Conservation (phyloP, 1,140 invertebrate species). For the Drosophila lacertosa region DNA sequence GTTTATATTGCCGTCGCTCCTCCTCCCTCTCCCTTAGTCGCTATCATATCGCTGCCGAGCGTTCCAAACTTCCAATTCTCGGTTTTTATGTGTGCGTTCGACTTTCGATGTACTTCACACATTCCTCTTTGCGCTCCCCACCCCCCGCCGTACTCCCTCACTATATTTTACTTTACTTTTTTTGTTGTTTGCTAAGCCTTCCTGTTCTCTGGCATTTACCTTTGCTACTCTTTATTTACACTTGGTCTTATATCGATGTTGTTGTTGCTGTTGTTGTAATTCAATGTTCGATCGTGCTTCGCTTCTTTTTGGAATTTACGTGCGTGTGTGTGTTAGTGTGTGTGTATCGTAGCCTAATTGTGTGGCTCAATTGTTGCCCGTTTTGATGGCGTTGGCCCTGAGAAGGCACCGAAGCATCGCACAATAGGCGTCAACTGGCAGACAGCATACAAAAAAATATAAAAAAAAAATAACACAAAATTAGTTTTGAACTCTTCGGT, state of each 20-base stretch:
- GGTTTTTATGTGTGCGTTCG: conserved; percentile 12
- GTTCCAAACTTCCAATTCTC: not conserved
- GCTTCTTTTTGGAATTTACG: conserved; percentile 25
- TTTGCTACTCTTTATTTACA: conserved; percentile 58
- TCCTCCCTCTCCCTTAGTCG: not conserved
- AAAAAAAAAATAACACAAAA: conserved; percentile 3
- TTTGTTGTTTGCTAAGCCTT: conserved; percentile 35
- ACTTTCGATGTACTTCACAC: conserved; percentile 41
- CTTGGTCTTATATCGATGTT: not conserved
- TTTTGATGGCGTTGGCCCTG: conserved; percentile 59
- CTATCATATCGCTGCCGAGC: not conserved
- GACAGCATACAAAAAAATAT: conserved; percentile 15
- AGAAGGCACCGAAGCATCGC: conserved; percentile 59
- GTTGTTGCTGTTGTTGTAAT: conserved; percentile 17
- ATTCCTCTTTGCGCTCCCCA: conserved; percentile 2
- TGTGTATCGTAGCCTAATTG: conserved; percentile 57
- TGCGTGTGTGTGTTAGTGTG: conserved; percentile 24
- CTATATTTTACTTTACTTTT: not conserved
- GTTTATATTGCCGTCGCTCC: not conserved
- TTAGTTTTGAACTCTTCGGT: conserved; percentile 13
- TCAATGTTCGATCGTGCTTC: conserved; percentile 47
- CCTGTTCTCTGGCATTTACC: conserved; percentile 59
- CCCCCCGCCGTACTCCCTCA: not conserved
- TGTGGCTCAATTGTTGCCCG: conserved; percentile 68
- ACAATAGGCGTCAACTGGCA: conserved; percentile 53